Evolutionary conservation across 2,888 invertebrate species (phyloP), one percentile per base, ranked within the genome.

Genomic region (Heliconius ethilla): DNA sequence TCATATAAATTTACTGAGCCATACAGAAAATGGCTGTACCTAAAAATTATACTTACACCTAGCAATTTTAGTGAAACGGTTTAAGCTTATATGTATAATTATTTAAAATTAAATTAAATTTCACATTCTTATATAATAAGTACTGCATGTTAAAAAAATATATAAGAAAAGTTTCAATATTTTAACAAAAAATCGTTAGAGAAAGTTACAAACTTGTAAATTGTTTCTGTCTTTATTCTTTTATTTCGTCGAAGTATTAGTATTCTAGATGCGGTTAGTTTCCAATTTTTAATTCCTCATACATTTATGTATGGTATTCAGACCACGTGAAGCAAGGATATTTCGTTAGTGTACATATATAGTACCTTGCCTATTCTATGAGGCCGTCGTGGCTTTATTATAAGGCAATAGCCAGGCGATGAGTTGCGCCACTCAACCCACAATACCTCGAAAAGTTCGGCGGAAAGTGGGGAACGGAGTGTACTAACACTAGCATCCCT

Each of bases 241-340:
- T n/a, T 25, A 18, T 69, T 33, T 66, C 25, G 4, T 66, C 7
- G 3, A 59, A n/a, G n/a, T 55, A 66, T 77, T 77, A 62, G 77
- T 69, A 77, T 77, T 74, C 77, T 45, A 74, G 62, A 55, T 9
- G 55, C n/a, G 18, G 1, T 10, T 22, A 66, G 27, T 74, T 74
- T 67, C 77, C 59, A 66, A 72, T 73, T 74, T 59, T 77, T 62
- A 73, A 74, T 77, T 77, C 45, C 25, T 45, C n/a, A 70, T 70
- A 29, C 29, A 70, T 69, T 63, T 45, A 15, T 62, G 63, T 77
- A 74, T 40, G 37, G 55, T 59, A 69, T 69, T 29, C 59, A 18
- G 18, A 74, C 22, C 77, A 74, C 62, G 74, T 74, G 29, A 45
- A 59, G 33, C 29, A 25, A 59, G 66, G 66, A 67, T 67, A 25